Base-by-base conservation (phyloP, 2,888 invertebrate species). In the Cephus nigrinus region DNA sequence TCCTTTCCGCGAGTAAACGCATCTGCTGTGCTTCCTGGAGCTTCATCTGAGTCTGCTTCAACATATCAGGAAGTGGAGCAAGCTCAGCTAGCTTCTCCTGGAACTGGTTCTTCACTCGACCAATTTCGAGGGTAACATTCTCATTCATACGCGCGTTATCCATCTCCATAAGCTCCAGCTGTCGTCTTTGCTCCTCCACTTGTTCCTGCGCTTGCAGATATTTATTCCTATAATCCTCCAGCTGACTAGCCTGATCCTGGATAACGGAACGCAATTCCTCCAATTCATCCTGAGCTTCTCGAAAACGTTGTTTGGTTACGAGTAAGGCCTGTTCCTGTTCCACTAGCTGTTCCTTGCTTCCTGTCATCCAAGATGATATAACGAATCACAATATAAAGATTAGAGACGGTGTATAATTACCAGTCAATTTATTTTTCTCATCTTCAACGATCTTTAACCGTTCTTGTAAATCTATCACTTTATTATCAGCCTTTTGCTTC, bases 41-140 rank as follows among this genome's bases (percentile, higher is more conserved):
- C 83, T 94, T 93, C 84, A 93, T 86, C 88, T 95, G 95, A 0
- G 95, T 95, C 55, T 94, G 94, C 86, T 95, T 95, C 82, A 96
- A 89, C 36, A 95, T 93, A 81, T 95, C 95, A 0, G 95, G 95
- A 35, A 95, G 92, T 0, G 95, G 95, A 0, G 94, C 94, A 74
- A 95, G 90, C 89, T 95, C 95, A 79, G 94, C 94, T 33, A 95
- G 90, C 88, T 95, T 95, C 86, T 95, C 95, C 92, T 95, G 95
- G 91, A 95, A 95, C 89, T 95, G 94, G 85, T 92, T 93, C 93
- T 92, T 95, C 12, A 95, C 95, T 81, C 94, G 92, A 84, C 95
- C 94, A 79, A 95, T 95, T 90, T 95, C 96, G 30, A 95, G 90
- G 83, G 94, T 95, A 71, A 95, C 95, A 88, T 95, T 95, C 85